phyloP scores from a whole-genome alignment of 2,797 vertebrate genomes.

The Brachyalestes nurse region DNA sequence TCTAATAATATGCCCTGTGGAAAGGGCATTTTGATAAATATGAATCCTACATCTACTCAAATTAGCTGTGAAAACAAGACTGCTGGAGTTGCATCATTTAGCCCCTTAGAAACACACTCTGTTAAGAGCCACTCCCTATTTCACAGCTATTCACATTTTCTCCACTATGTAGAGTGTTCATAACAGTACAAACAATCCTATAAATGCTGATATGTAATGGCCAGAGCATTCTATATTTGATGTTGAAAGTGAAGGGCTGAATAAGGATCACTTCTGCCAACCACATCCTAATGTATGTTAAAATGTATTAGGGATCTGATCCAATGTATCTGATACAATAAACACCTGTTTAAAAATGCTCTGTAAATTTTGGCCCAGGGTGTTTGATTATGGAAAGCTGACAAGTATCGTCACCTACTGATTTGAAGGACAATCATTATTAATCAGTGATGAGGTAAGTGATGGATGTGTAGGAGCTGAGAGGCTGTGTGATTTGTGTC shows the following conservation, averaged over 20 bases:
- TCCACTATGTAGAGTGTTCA: neutral
- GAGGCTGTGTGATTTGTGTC: slow-evolving; percentile 32
- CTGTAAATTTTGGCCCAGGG: neutral
- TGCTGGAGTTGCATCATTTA: neutral
- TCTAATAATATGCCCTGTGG: slow-evolving; percentile 23
- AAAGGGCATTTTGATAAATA: slow-evolving; percentile 48
- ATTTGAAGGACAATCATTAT: slow-evolving; percentile 32
- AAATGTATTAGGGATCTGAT: neutral
- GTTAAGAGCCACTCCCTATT: neutral
- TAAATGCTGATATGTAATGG: no score
- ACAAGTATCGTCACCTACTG: slow-evolving; percentile 19
- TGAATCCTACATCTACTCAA: slow-evolving; percentile 43
- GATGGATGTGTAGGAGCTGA: slow-evolving; percentile 26
- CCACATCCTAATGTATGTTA: neutral
- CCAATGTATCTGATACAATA: neutral
- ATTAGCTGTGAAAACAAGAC: slow-evolving; percentile 23
- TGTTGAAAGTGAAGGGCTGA: neutral
- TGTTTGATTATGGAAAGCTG: slow-evolving; percentile 20
- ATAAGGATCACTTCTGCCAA: neutral
- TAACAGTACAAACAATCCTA: no score
- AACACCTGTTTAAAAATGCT: neutral
- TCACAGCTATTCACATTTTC: neutral
- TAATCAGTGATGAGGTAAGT: slow-evolving; percentile 19
- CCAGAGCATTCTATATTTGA: no score
- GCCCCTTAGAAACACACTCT: slow-evolving; percentile 1